Base-by-base conservation (phyloP, 2,888 invertebrate species). In the Nemurella pictetii region DNA sequence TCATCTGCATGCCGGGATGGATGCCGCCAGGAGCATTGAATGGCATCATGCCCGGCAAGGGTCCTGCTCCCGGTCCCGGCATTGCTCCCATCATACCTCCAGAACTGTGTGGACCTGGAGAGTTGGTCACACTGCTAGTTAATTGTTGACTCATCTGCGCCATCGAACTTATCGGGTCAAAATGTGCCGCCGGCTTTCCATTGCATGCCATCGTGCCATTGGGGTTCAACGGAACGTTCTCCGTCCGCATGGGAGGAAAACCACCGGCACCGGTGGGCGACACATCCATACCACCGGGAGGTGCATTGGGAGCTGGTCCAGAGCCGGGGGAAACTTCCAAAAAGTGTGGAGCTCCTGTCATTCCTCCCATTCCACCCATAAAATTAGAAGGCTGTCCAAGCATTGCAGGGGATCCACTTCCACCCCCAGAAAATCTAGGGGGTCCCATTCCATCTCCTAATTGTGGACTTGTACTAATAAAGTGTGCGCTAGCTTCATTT, bases 101-200 rank as follows among this genome's bases (percentile, higher is more conserved):
- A 80, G 86, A 55, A 88, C 2, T 90, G 36, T 85, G 86, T 25
- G 85, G 93, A 83, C 93, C 91, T 85, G 92, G 90, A 25, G 94
- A 92, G 88, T 92, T 93, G 25, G 93, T 92, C 83, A 93, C 93
- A 89, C 95, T 95, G 88, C 95, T 96, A 20, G 97, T 96, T 87
- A 98, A 91, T 89, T 97, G 97, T 89, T 98, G 97, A 86, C 97
- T 97, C 98, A 98, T 98, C 90, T 98, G 97, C 84, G 97, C 97
- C 88, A 98, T 92, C 9, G 97, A 98, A 83, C 97, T 96, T 88
- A 98, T 98, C 0, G 98, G 98, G 92, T 98, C 98, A 90, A 98
- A 98, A 89, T 94, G 96, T 89, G 93, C 90, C 85, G 91, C 89
- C 0, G 78, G 29, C 87, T 90, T 91, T 89, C 91, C 88, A 87